Percentiles rank a stretch among this genome's conserved stretches.
Conservation (phyloP, 2,797 vertebrate genomes). For the Hirundo rustica region DNA sequence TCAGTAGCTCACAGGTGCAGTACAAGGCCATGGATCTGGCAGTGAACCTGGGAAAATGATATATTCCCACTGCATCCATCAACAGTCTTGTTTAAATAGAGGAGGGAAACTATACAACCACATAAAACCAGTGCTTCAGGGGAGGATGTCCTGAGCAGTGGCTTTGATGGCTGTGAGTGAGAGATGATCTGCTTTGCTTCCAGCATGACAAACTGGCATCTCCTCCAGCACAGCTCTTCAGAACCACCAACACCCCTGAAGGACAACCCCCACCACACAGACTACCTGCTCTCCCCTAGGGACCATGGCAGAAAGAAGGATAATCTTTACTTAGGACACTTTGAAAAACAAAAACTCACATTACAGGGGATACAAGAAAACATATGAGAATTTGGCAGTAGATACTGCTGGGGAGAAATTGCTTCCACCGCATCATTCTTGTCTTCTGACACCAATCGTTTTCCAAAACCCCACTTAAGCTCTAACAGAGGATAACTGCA, state of each 20-base stretch:
- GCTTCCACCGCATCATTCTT: background rate
- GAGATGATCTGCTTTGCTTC: background rate
- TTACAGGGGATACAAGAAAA: background rate
- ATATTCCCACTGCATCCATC: background rate
- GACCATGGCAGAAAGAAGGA: background rate
- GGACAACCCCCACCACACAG: background rate
- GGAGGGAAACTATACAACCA: background rate
- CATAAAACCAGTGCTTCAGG: background rate
- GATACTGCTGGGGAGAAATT: background rate
- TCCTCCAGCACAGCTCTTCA: background rate
- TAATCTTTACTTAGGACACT: background rate
- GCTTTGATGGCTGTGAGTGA: background rate
- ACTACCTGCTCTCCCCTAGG: background rate
- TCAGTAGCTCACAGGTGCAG: background rate
- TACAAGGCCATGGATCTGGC: background rate
- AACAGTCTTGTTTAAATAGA: background rate
- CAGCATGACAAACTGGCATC: background rate
- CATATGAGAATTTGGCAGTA: background rate
- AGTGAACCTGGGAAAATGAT: background rate
- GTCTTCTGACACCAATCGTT: background rate
- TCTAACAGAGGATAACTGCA: background rate
- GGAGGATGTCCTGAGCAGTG: background rate
- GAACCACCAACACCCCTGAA: background rate
- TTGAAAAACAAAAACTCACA: background rate
- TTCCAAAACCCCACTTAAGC: background rate